Evolutionary conservation across 1,140 invertebrate species (phyloP), one percentile per base, ranked within the genome.

Genomic region (Saccostrea glomerata): DNA sequence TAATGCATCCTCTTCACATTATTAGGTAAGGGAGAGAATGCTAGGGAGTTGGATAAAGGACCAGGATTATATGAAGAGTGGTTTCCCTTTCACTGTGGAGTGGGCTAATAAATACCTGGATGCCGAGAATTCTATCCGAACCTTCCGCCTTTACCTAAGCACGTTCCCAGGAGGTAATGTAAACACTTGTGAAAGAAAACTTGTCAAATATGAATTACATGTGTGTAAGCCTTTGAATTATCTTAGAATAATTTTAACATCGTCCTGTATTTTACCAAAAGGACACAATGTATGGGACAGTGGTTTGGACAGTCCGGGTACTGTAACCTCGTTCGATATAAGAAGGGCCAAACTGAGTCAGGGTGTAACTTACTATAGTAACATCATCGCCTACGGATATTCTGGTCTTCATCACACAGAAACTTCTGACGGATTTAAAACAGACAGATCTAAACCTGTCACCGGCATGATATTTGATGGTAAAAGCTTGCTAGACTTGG

Each of bases 391-490:
- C 36, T 87, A 89, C 13, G 84, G 73, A 36, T 89, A 82, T 66
- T 87, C 60, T 47, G 88, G 86, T 47, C 40, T 47, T 25, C 84
- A 87, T 36, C 82, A 89, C 7, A 85, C 82, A 47, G 86, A 66
- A 20, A 83, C 77, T n/a, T 90, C 89, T n/a, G 90, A 91, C 88
- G 90, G 90, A 15, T 86, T 90, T 40, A 56, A 84, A 17, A 66
- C 89, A 17, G 89, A 90, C 82, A 82, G 82, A 58, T 54, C 30
- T 20, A 86, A 73, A 13, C 90, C 90, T 23, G n/a, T 23, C 12
- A 30, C 86, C 25, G 90, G 90, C 15, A 85, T 86, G 15, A 87
- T 91, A 9, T 87, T 88, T 86, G 90, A 91, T 85, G 90, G 90
- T 77, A 77, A 15, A 88, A 87, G 85, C 70, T 55, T 90, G 4